A percentile compares a stretch with the other conserved stretches of the same genome.
Conservation (phyloP, 2,888 invertebrate species). For the Ptilodon capucinus region DNA sequence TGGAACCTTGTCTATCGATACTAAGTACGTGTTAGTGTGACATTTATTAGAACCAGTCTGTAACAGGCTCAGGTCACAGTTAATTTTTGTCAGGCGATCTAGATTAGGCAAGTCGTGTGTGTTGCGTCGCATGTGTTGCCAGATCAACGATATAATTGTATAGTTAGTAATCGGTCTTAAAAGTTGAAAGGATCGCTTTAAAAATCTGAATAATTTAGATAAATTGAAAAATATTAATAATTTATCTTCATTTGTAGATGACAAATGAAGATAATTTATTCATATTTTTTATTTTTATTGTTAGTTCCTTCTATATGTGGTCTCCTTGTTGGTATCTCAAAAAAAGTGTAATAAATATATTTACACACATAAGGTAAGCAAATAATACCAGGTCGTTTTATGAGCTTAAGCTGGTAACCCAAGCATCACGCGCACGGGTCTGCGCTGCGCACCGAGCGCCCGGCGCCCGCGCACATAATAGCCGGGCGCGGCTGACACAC, state of each 20-base stretch:
- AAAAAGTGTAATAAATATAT: no score
- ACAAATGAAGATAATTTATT: no score
- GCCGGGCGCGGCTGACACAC: constrained; percentile 49
- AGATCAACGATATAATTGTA: background rate
- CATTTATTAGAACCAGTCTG: constrained; percentile 34
- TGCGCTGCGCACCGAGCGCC: constrained; percentile 1
- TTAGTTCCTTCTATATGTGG: no score
- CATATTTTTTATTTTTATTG: no score
- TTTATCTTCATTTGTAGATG: no score
- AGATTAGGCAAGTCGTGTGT: constrained; percentile 38
- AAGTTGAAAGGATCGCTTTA: no score
- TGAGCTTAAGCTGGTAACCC: background rate
- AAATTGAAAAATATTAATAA: no score
- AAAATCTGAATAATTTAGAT: no score
- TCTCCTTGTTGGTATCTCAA: no score
- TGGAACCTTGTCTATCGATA: constrained; percentile 27
- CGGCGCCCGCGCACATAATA: constrained; percentile 36
- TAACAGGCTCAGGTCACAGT: constrained; percentile 30
- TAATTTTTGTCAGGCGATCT: constrained; percentile 41
- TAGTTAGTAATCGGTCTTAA: no score
- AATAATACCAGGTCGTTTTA: background rate
- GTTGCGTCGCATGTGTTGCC: background rate
- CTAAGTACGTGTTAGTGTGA: constrained; percentile 20
- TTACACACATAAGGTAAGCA: no score
- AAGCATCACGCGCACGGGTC: constrained; percentile 1